Conservation (phyloP, 2,888 invertebrate species). For the Seira ritae region DNA sequence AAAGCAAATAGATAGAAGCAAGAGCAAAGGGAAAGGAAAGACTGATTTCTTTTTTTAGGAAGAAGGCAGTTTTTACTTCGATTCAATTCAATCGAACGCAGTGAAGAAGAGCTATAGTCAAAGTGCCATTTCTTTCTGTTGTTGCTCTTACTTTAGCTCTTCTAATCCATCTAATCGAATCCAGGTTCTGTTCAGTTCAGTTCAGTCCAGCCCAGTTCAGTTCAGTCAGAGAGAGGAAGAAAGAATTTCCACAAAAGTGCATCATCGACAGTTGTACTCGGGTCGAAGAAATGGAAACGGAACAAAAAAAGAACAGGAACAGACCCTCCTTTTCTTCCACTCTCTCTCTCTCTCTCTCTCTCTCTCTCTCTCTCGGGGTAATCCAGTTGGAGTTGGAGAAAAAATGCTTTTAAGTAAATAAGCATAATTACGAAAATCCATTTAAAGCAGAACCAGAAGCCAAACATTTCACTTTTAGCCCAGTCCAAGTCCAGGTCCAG, state of each 20-base stretch:
- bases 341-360: too few relatives aligned
- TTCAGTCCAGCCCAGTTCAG: too few relatives aligned
- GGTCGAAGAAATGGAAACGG: not conserved
- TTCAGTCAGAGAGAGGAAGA: not conserved
- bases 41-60: slow-evolving; percentile 12
- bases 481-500: not conserved
- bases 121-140: not conserved
- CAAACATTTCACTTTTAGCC: not conserved
- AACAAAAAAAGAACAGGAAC: slow-evolving; percentile 1
- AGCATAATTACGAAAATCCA: slow-evolving; percentile 36
- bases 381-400: not conserved
- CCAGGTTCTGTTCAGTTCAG: slow-evolving; percentile 1
- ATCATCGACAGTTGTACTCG: not conserved
- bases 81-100: not conserved
- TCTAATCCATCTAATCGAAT: slow-evolving; percentile 24
- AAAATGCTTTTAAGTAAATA: slow-evolving; percentile 44
- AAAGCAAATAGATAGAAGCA: slow-evolving; percentile 20
- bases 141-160: slow-evolving; percentile 3
- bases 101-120: too few relatives aligned
- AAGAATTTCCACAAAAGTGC: not conserved
- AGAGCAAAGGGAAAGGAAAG: too few relatives aligned
- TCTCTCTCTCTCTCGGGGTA: not conserved
- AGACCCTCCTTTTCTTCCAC: slow-evolving; percentile 3
- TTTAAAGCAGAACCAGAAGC: slow-evolving; percentile 23
- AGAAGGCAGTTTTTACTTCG: not conserved